Conservation (phyloP, 2,113 vertebrate species). For the Alligator mississippiensis region DNA sequence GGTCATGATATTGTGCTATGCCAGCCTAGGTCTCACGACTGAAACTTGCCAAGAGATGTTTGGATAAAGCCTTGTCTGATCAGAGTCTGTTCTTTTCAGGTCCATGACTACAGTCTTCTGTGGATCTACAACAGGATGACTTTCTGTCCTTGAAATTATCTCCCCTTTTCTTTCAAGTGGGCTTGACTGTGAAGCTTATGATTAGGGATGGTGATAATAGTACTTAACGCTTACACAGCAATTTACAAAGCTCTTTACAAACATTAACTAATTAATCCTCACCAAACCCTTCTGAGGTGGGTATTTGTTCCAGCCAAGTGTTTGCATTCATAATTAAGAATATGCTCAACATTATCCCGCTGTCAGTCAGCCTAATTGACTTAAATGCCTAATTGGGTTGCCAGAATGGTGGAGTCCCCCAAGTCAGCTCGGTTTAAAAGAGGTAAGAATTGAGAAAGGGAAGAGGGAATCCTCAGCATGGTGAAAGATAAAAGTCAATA, state of each 20-base stretch:
- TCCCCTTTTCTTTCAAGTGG: rapidly evolving
- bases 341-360: not conserved
- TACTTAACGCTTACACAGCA: not conserved
- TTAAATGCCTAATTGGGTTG: slow-evolving; percentile 8
- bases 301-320: slow-evolving; percentile 47
- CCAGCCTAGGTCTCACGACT: not conserved
- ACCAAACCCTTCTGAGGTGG: slow-evolving; percentile 3
- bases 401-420: not conserved
- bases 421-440: not conserved
- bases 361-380: slow-evolving; percentile 46
- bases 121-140: not conserved
- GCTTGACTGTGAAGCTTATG: not conserved
- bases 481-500: not conserved
- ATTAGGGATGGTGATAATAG: not conserved
- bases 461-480: not conserved
- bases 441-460: not conserved
- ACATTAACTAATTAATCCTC: slow-evolving; percentile 14
- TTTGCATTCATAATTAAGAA: slow-evolving; percentile 47
- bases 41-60: rapidly evolving
- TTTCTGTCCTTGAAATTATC: not conserved
- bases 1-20: too few species aligned
- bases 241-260: not conserved
- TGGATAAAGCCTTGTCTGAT: not conserved
- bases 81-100: not conserved
- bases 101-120: not conserved